Percentiles rank a stretch among this genome's conserved stretches.
Conservation (phyloP, 2,888 invertebrate species). For the Caenorhabditis macrosperma region DNA sequence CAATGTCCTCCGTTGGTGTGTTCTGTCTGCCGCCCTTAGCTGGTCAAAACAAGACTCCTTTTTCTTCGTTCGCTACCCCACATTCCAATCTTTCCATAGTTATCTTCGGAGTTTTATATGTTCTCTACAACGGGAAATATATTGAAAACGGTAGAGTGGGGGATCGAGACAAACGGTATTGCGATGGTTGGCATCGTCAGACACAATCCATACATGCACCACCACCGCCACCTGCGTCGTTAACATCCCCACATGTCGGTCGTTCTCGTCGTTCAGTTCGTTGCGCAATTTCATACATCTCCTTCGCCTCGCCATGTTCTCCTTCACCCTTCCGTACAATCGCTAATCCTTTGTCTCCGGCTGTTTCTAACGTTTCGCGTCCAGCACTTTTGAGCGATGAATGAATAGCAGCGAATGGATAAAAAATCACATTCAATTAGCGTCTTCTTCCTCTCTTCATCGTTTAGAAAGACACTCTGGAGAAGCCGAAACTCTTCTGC, state of each 20-base stretch:
- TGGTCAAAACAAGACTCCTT: conserved; percentile 41
- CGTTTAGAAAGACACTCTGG: not conserved
- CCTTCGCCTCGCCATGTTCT: not conserved
- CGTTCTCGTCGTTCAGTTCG: not conserved
- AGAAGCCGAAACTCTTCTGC: not conserved
- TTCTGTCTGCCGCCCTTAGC: conserved; percentile 20
- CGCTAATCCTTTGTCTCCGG: not conserved
- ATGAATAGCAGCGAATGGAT: not conserved
- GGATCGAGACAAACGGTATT: not conserved
- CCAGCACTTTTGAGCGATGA: not conserved
- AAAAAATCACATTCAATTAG: conserved; percentile 8
- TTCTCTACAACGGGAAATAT: too few relatives aligned
- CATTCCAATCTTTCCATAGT: conserved; percentile 10
- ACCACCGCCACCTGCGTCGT: not conserved
- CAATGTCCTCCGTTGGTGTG: conserved; percentile 27
- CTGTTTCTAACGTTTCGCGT: not conserved
- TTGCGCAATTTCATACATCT: conserved; percentile 11
- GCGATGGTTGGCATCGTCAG: not conserved
- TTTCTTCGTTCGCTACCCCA: conserved; percentile 4
- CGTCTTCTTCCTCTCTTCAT: not conserved
- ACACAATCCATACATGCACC: not conserved
- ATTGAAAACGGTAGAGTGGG: not conserved
- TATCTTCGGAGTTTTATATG: conserved; percentile 1
- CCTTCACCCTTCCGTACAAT: not conserved
- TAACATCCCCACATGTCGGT: not conserved